These are phyloP conservation scores for Gavialis gangeticus DNA, from an alignment of 2,113 vertebrate genomes.

Conservation along the genomic window DNA sequence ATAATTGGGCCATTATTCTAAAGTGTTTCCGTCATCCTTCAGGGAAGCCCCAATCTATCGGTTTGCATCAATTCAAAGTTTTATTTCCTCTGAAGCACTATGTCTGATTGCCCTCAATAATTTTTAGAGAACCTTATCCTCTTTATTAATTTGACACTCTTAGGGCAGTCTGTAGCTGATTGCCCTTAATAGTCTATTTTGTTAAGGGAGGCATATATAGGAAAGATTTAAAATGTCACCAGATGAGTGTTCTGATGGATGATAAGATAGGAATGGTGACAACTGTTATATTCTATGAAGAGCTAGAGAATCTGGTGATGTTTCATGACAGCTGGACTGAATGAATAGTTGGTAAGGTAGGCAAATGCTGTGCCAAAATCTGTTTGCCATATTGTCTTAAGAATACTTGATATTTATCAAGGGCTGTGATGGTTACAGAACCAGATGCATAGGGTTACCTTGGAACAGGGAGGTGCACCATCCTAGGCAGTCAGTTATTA, in stretches of 20 bases:
- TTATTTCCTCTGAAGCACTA: slow-evolving; percentile 52
- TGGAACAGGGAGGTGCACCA: no score
- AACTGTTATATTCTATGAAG: neutral
- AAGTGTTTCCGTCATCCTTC: slow-evolving; percentile 62
- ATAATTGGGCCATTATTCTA: slow-evolving; percentile 73
- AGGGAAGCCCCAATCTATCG: slow-evolving; percentile 60
- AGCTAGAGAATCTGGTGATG: slow-evolving; percentile 2
- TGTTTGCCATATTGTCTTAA: neutral
- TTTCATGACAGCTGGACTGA: neutral
- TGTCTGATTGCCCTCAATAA: slow-evolving; percentile 40
- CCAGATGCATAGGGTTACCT: fast-evolving
- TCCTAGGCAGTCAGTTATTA: neutral
- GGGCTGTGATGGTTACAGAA: neutral
- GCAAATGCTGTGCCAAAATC: neutral
- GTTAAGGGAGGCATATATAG: neutral
- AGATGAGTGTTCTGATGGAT: slow-evolving; percentile 1
- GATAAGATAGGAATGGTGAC: neutral
- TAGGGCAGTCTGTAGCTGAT: slow-evolving; percentile 23
- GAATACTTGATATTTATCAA: neutral
- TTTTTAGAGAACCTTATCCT: neutral
- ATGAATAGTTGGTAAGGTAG: slow-evolving; percentile 15
- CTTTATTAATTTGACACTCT: slow-evolving; percentile 57
- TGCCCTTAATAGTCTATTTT: slow-evolving; percentile 48
- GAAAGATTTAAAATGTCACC: slow-evolving; percentile 42
- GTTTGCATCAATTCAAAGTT: slow-evolving; percentile 37